Conservation (phyloP, 2,797 vertebrate species). For the Alauda arvensis region DNA sequence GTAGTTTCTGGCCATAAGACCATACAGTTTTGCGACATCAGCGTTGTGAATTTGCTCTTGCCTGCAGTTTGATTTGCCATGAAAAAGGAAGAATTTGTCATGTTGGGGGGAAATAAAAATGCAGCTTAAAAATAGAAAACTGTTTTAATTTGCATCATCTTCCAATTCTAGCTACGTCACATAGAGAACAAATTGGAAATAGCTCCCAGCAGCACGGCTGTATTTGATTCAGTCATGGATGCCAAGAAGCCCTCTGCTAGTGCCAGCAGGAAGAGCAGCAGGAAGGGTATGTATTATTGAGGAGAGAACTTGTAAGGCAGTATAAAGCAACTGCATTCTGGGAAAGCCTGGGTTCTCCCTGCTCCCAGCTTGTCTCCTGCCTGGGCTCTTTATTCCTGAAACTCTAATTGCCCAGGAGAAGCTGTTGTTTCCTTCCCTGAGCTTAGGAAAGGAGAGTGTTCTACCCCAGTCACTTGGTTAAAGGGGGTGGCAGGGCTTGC, state of each 20-base stretch:
- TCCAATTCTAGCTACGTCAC: conserved; percentile 82
- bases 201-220: conserved; percentile 77
- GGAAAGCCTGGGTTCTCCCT: neutral
- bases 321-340: neutral
- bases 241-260: conserved; percentile 78
- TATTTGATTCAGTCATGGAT: conserved; percentile 84
- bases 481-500: neutral
- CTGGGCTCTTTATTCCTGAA: neutral
- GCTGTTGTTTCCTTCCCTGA: neutral
- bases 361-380: neutral
- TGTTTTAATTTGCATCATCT: conserved; percentile 6
- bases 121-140: neutral
- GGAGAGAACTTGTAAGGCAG: neutral
- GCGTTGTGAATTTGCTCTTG: neutral
- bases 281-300: conserved; percentile 76
- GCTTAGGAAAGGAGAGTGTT: neutral
- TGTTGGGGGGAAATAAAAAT: accelerated
- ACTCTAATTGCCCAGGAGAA: neutral
- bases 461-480: neutral
- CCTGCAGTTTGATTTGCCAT: neutral
- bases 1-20: neutral
- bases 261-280: conserved; percentile 73
- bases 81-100: neutral
- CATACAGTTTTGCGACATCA: neutral
- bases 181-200: conserved; percentile 92